Base-by-base conservation (phyloP, 2,113 vertebrate species). In the Oreocharis arfaki region DNA sequence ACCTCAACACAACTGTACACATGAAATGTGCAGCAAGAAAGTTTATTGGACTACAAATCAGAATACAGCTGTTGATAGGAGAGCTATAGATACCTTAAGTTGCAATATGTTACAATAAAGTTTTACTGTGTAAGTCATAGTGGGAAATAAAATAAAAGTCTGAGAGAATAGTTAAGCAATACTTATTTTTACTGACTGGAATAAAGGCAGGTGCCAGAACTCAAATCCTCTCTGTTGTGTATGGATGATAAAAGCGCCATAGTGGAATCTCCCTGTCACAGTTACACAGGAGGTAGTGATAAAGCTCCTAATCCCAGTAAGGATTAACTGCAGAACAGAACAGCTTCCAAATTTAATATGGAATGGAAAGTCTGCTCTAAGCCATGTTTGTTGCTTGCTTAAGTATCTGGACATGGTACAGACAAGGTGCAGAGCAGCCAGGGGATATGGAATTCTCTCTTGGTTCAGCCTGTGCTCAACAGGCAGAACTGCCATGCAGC, bases 11-110 rank as follows among this genome's bases (percentile, higher is more conserved):
- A 96, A 96, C 95, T 89, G 68, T 84, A 94, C 95, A 77, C 91
- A 76, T 82, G 86, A 91, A 97, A 95, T 96, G 95, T 97, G 95
- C 81, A 87, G 93, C 47, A 37, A 92, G 75, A 93, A 97, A 87
- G 74, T 88, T 98, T 97, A 97, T 96, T 97, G 87, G 93, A 96
- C 97, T 96, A 97, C 97, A 98, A 97, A 97, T 98, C 97, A 98
- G 97, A 90, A 97, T 96, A 91, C 93, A 97, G 95, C 94, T 97
- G 97, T 97, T 97, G 90, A 92, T 92, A 88, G 79, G 68, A 98
- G 90, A 95, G 87, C 91, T 90, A 44, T 73, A n/a, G n/a, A 85
- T 83, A 79, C 89, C 92, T 90, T 95, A 95, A 97, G 93, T 94
- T 94, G 61, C 91, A 89, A 96, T 88, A 93, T 88, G 94, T 93